Evolutionary conservation across 2,888 invertebrate genomes (phyloP).

Genomic region (Cerastoderma edule): DNA sequence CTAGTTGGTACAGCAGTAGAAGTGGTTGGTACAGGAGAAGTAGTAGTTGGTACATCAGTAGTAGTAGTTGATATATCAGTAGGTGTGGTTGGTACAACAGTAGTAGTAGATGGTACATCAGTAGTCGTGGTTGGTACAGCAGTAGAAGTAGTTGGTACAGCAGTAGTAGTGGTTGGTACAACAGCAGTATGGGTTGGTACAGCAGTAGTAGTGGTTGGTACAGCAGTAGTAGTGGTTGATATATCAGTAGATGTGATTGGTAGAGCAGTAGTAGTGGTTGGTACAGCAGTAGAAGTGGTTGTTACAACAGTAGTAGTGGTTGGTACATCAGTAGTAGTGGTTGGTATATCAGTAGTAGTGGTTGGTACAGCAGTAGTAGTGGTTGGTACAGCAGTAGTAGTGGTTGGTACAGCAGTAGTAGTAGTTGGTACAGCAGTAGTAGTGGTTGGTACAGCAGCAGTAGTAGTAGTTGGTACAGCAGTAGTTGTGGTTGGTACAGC

Average conservation of each 20-base stretch:
- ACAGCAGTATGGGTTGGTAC: not conserved
- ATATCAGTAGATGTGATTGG: not conserved
- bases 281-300: not conserved
- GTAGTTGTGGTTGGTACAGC: not conserved
- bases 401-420: too few relatives aligned
- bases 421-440: not conserved
- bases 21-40: too few relatives aligned
- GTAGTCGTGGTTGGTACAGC: too few relatives aligned
- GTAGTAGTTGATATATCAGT: too few relatives aligned
- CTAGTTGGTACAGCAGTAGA: too few relatives aligned
- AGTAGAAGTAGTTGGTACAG: too few relatives aligned
- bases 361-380: not conserved
- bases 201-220: not conserved
- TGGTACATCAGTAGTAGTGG: not conserved
- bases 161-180: conserved; percentile 7
- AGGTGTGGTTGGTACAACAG: too few relatives aligned
- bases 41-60: too few relatives aligned
- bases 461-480: not conserved
- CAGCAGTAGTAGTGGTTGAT: not conserved
- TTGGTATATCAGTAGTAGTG: not conserved
- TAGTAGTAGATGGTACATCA: too few relatives aligned
- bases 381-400: too few relatives aligned
- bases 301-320: conserved; percentile 15
- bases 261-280: not conserved
- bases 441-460: not conserved